Conservation (phyloP, 2,888 invertebrate genomes). For the Gisinianus flammeolus region DNA sequence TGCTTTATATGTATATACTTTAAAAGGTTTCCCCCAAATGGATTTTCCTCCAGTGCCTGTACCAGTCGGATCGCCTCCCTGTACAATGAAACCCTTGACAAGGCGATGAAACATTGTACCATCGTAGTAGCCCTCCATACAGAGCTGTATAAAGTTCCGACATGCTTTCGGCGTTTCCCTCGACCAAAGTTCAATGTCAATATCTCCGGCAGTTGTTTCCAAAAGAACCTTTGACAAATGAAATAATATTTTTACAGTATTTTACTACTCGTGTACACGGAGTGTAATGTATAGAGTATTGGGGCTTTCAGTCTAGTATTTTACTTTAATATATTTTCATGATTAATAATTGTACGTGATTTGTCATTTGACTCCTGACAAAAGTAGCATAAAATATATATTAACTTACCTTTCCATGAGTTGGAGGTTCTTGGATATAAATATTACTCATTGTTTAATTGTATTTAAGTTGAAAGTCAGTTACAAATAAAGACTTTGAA, state of each 20-base stretch:
- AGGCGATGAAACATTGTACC: slow-evolving; percentile 91
- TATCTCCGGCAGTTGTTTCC: slow-evolving; percentile 91
- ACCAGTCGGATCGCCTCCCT: slow-evolving; percentile 96
- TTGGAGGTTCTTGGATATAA: slow-evolving; percentile 96
- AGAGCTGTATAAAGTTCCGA: slow-evolving; percentile 92
- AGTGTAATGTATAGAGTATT: no score
- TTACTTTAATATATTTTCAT: neutral
- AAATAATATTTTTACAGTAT: neutral
- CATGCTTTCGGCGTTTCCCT: slow-evolving; percentile 93
- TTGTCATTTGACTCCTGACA: neutral
- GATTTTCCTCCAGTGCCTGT: slow-evolving; percentile 96
- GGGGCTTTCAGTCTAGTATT: no score
- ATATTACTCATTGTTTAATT: slow-evolving; percentile 85
- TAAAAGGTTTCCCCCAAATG: slow-evolving; percentile 92
- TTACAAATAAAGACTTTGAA: no score
- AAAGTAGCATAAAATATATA: no score
- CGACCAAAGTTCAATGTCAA: slow-evolving; percentile 97
- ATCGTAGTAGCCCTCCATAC: slow-evolving; percentile 94
- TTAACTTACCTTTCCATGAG: slow-evolving; percentile 84
- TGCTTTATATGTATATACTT: slow-evolving; percentile 65
- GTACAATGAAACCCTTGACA: slow-evolving; percentile 92
- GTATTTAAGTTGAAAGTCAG: no score
- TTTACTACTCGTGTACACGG: no score
- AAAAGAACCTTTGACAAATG: slow-evolving; percentile 76
- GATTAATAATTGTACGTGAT: neutral